A percentile compares a stretch with the other conserved stretches of the same genome.
phyloP scores from a whole-genome alignment of 2,888 invertebrate genomes.

The Lutraria lutraria region DNA sequence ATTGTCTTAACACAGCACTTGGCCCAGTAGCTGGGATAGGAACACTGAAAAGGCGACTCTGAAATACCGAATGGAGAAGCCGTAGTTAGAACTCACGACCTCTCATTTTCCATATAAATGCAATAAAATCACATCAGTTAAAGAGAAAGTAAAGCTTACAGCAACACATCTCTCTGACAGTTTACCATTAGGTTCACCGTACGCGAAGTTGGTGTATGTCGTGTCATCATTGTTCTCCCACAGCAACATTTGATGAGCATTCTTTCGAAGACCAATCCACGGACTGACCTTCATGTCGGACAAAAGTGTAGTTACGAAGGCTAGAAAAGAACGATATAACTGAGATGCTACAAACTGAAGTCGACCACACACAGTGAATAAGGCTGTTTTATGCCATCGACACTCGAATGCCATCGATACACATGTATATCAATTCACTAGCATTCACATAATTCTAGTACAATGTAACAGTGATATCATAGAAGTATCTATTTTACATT shows the following conservation, averaged over 20 bases:
- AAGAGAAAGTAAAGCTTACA: conserved; percentile 6
- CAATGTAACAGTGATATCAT: too few relatives aligned
- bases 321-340: conserved; percentile 56
- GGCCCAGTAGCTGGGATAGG: too few relatives aligned
- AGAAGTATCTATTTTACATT: too few relatives aligned
- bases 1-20: too few relatives aligned
- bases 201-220: conserved; percentile 79
- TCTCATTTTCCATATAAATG: too few relatives aligned
- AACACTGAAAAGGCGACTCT: too few relatives aligned
- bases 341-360: neutral
- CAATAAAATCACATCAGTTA: neutral
- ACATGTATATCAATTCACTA: too few relatives aligned
- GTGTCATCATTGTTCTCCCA: conserved; percentile 79
- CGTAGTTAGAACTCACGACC: too few relatives aligned
- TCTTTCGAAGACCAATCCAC: conserved; percentile 79
- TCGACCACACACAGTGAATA: neutral
- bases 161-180: conserved; percentile 52
- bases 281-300: conserved; percentile 64
- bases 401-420: too few relatives aligned
- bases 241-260: conserved; percentile 38
- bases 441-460: too few relatives aligned
- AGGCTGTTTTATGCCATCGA: neutral
- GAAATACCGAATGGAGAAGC: too few relatives aligned
- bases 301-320: conserved; percentile 75
- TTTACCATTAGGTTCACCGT: conserved; percentile 76